phyloP scores from a whole-genome alignment of 2,888 invertebrate genomes.

The Sipha maydis region DNA sequence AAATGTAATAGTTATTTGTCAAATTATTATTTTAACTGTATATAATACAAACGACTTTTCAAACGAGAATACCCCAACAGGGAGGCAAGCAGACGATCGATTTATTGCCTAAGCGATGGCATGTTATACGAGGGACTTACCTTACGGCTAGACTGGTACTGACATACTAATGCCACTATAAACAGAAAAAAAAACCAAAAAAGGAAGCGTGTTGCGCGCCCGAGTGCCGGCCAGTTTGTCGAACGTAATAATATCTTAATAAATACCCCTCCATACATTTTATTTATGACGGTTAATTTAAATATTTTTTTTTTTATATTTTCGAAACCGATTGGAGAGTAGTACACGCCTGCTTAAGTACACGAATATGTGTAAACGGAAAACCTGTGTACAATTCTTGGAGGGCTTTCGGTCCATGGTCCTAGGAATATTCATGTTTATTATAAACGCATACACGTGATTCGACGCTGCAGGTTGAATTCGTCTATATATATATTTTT shows the following conservation, averaged over 20 bases:
- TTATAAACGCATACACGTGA: too few species aligned
- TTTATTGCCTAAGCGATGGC: neutral
- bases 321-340: too few species aligned
- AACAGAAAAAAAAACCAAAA: neutral
- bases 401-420: too few species aligned
- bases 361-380: too few species aligned
- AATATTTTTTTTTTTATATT: neutral
- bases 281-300: neutral
- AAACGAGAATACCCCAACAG: neutral
- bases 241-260: constrained; percentile 21
- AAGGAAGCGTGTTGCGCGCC: neutral
- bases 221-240: neutral
- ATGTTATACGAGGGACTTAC: neutral
- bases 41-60: too few species aligned
- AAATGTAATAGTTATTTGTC: too few species aligned
- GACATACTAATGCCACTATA: neutral
- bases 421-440: too few species aligned
- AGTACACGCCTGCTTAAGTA: too few species aligned
- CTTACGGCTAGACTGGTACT: constrained; percentile 21
- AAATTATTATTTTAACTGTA: too few species aligned
- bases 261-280: neutral
- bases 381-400: too few species aligned
- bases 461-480: too few species aligned
- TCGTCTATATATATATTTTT: too few species aligned
- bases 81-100: neutral